Percentiles rank a stretch among this genome's conserved stretches.
These are phyloP conservation scores for Eupristina koningsbergeri DNA, from an alignment of 1,140 invertebrate genomes.

Conservation along the genomic window DNA sequence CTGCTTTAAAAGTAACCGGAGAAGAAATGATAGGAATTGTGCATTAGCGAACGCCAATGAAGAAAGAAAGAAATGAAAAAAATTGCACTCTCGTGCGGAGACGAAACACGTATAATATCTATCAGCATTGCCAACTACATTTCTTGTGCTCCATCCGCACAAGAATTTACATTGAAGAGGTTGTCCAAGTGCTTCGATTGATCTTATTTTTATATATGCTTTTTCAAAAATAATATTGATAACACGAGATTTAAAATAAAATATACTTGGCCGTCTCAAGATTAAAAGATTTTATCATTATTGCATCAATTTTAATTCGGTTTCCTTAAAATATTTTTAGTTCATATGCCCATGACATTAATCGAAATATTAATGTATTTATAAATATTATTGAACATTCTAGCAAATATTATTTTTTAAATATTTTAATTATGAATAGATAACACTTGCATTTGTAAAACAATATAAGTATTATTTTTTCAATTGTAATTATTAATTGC, in stretches of 20 bases:
- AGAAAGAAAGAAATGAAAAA: constrained; percentile 1
- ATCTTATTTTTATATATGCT: background rate
- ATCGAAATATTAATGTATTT: no score
- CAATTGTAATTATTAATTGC: no score
- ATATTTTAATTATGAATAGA: background rate
- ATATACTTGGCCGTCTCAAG: background rate
- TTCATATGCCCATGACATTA: no score
- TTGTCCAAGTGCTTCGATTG: background rate
- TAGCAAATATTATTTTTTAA: no score
- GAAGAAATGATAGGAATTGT: constrained; percentile 32
- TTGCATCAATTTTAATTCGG: background rate
- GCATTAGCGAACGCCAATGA: constrained; percentile 10
- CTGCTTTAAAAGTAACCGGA: constrained; percentile 13
- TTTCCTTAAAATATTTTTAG: background rate
- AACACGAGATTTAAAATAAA: background rate
- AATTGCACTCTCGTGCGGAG: background rate
- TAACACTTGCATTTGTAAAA: background rate
- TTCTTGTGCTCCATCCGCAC: background rate
- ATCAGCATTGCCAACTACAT: background rate
- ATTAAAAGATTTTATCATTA: background rate
- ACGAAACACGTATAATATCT: background rate
- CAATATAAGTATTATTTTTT: no score
- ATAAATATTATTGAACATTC: no score
- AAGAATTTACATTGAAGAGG: background rate
- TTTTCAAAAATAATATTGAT: background rate